phyloP scores from a whole-genome alignment of 1,140 invertebrate genomes.

The Pogonomyrmex barbatus region DNA sequence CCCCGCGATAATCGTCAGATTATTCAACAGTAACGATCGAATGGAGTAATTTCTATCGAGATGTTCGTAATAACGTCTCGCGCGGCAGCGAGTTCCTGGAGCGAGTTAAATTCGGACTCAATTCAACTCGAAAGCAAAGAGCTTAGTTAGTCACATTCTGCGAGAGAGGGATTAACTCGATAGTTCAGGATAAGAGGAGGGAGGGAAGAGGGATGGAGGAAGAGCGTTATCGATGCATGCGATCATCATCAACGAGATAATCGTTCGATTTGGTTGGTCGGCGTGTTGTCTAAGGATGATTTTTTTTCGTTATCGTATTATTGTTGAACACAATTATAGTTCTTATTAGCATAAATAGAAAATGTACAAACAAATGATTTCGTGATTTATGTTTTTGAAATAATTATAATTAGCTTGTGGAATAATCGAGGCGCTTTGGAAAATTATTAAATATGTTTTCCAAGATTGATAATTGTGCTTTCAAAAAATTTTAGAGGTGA shows the following conservation, averaged over 20 bases:
- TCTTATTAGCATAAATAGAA: background rate
- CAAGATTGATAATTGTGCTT: background rate
- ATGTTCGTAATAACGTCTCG: conserved; percentile 42
- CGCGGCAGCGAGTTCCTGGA: background rate
- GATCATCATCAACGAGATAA: conserved; percentile 5
- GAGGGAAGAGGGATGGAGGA: background rate
- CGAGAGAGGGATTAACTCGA: conserved; percentile 38
- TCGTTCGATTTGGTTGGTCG: conserved; percentile 27
- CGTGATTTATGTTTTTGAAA: background rate
- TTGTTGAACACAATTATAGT: background rate
- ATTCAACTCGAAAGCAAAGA: conserved; percentile 59
- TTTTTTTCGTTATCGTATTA: background rate
- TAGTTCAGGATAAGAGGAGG: background rate
- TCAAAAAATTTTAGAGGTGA: background rate
- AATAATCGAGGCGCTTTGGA: background rate
- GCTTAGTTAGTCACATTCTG: conserved; percentile 61
- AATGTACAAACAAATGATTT: background rate
- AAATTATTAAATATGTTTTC: no score
- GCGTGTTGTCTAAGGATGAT: background rate
- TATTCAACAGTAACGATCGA: conserved; percentile 42
- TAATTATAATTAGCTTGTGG: background rate
- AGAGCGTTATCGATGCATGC: conserved; percentile 20
- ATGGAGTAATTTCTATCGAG: conserved; percentile 47
- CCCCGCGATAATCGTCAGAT: conserved; percentile 40
- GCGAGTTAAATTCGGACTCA: conserved; percentile 46